Base-by-base conservation (phyloP, 2,888 invertebrate species). In the Cosmopolites sordidus region DNA sequence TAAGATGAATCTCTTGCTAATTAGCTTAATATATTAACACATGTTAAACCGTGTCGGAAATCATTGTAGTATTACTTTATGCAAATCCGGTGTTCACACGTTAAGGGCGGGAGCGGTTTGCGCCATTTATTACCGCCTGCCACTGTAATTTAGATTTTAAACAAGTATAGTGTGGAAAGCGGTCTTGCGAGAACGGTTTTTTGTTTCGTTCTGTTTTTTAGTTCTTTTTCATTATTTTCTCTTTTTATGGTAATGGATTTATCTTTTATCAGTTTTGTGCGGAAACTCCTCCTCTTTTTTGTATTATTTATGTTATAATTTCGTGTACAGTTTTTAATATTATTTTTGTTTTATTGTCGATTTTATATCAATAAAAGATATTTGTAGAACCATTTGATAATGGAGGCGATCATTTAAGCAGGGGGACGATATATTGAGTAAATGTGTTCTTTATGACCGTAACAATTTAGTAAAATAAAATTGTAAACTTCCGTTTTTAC, bases 11-110 rank as follows among this genome's bases (percentile, higher is more conserved):
- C 37, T 38, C 46, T 41, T 43, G 46, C 45, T 54, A 54, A 54
- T 54, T 54, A 54, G 39, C 45, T 43, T 54, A 54, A 50, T 46
- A 50, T 50, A 49, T 54, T 54, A 54, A 54, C 54, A 54, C 54
- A 54, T 49, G 54, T 54, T 48, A 17, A 52, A 48, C 52, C 47
- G 48, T 46, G 45, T 51, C 33, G 46, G 45, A 52, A 48, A 52
- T 47, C 48, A 48, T 33, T 52, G 48, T 46, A 38, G 52, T 52
- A 46, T 52, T 52, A 52, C 52, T 33, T 52, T 52, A 52, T 52
- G 52, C 46, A 48, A 52, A 52, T 52, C 48, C 47, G 39, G 43
- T 30, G 39, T 52, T 52, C 52, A 52, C 52, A 52, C 52, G 52
- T 52, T 29, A 27, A 47, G 27, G 48, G 29, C 43, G 43, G 18